Evolutionary conservation across 2,888 invertebrate species (phyloP), one percentile per base, ranked within the genome.

Genomic region (Drosophila kuntzei): DNA sequence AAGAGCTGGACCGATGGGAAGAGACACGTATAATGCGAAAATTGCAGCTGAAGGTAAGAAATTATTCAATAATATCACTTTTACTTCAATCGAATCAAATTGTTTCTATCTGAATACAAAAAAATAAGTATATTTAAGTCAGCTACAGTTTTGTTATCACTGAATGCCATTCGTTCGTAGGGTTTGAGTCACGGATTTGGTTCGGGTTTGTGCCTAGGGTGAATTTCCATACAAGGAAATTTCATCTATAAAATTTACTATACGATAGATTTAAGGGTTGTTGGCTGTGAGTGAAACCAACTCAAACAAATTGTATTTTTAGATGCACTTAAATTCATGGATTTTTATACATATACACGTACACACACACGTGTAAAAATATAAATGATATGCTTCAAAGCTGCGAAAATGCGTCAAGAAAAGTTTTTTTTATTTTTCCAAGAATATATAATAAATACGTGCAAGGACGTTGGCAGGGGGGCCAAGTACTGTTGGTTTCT

Each of bases 1-100:
- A 93, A 49, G 93, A 94, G 62, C 83, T 94, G 81, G 94, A 94
- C 75, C 92, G 94, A 2, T 94, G 93, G 93, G 92, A 92, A 76
- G 92, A 90, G 79, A 91, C 91, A n/a, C 91, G 92, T 68, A 91
- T 91, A 25, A 91, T 91, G 91, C 85, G 92, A 16, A 92, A 91
- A 71, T 80, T 92, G 60, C 88, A 92, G 61, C 68, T 91, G 68
- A 92, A 91, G 91, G 92, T 92, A 79, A 82, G 91, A 80, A 12
- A 18, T 37, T 2, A 1, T 37, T 58, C 2, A 46, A 18, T 27
- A 46, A 12, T 29, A 37, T 9, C 9, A 34, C 3, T 34, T n/a
- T n/a, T 27, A 27, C 9, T 27, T 27, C 7, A 3, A 25, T 4
- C 3, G 6, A 5, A 25, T 25, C 5, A 6, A 25, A 25, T 25